Evolutionary conservation across 2,113 vertebrate genomes (phyloP).

Genomic region (Nycticryphes semicollaris): DNA sequence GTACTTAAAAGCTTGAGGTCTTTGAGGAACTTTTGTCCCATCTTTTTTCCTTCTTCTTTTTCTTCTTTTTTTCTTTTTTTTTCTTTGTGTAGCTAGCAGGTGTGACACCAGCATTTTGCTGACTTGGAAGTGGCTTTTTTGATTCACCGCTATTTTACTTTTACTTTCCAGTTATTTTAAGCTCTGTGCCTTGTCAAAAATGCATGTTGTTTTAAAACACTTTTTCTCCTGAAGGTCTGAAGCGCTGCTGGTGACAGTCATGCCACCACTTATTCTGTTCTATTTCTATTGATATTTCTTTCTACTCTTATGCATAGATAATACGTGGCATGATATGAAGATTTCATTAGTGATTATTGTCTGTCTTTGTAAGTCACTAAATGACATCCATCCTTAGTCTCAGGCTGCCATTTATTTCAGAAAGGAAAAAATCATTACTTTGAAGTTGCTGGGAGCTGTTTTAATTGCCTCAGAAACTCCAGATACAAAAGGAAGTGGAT

Average conservation of each 20-base stretch:
- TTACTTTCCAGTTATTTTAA: neutral
- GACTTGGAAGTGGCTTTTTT: neutral
- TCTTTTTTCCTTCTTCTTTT: neutral
- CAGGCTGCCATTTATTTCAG: neutral
- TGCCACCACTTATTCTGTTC: neutral
- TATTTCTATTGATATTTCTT: neutral
- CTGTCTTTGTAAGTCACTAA: neutral
- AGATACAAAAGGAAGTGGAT: neutral
- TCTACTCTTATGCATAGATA: neutral
- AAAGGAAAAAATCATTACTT: neutral
- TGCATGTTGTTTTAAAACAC: neutral
- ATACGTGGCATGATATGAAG: neutral
- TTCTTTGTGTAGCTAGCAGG: neutral
- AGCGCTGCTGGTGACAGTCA: neutral
- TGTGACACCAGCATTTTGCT: neutral
- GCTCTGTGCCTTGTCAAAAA: neutral
- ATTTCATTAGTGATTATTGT: neutral
- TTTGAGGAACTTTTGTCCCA: neutral
- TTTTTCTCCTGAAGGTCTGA: neutral
- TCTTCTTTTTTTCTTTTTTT: too few species aligned
- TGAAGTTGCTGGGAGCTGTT: neutral
- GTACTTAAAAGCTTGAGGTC: neutral
- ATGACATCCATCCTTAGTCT: neutral
- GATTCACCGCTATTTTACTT: neutral
- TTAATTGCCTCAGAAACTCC: neutral